Base-by-base conservation (phyloP, 2,888 invertebrate species). In the Eutolmus rufibarbis region DNA sequence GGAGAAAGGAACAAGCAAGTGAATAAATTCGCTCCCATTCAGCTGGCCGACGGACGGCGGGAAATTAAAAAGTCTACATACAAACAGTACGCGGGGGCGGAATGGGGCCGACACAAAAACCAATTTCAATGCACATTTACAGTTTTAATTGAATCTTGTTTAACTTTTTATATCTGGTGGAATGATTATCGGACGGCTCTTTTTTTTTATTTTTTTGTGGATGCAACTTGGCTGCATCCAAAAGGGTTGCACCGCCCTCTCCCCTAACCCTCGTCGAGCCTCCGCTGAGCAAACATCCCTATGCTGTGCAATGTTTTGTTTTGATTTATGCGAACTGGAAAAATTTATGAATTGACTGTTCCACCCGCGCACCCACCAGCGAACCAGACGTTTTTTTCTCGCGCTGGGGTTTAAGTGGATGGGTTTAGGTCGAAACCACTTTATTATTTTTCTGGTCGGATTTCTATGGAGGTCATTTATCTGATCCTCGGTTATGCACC, bases 131-230 rank as follows among this genome's bases (percentile, higher is more conserved):
- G 82, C 82, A 37, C 82, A 82, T 82, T 82, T 82, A 51, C 82
- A 82, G 82, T 57, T 82, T 82, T 82, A 82, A 82, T 82, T 82
- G 82, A 82, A 82, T 82, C 82, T 82, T 82, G 57, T 66, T 82
- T 56, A 66, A 82, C 82, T 82, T 82, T 57, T 57, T 66, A 82
- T 82, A 37, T 57, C 82, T 57, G 82, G 40, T 37, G 28, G 31
- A 57, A 82, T 82, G 57, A 82, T 82, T 82, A 82, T 82, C 82
- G 34, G 43, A 23, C 46, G 79, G 51, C 9, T 51, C 9, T 56
- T 79, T 46, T 23, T 79, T 56, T 40, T 40, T 28, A 28, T 46
- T 14, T 79, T 56, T 14, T 51, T 79, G 31, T 28, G 5, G 0
- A 66, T 28, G 66, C 23, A 23, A 12, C 19, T 14, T 82, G 57